Percentiles rank a stretch among this genome's conserved stretches.
phyloP scores from a whole-genome alignment of 2,797 vertebrate species.

The Hozukius guyotensis region DNA sequence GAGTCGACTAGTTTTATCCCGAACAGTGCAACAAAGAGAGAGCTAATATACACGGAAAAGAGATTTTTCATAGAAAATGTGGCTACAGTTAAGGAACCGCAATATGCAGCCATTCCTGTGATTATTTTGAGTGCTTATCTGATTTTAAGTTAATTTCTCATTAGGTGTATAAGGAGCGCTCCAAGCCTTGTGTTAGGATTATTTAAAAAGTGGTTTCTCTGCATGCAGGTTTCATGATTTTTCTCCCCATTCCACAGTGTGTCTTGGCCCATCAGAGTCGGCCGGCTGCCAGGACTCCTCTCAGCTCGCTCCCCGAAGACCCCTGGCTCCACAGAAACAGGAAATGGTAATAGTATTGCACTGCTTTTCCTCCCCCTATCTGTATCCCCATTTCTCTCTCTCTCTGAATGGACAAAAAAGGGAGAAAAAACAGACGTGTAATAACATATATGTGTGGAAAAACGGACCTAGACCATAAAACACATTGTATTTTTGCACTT shows the following conservation, averaged over 20 bases:
- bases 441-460: slow-evolving; percentile 71
- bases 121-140: slow-evolving; percentile 70
- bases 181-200: slow-evolving; percentile 72
- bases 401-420: slow-evolving; percentile 68
- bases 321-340: slow-evolving; percentile 84
- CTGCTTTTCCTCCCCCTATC: slow-evolving; percentile 78
- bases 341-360: slow-evolving; percentile 90
- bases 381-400: slow-evolving; percentile 62
- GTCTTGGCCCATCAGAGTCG: slow-evolving; percentile 82
- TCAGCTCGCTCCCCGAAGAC: slow-evolving; percentile 82
- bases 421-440: slow-evolving; percentile 63
- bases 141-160: slow-evolving; percentile 73
- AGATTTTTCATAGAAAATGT: slow-evolving; percentile 52
- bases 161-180: slow-evolving; percentile 63
- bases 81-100: slow-evolving; percentile 41
- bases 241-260: slow-evolving; percentile 78
- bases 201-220: slow-evolving; percentile 76
- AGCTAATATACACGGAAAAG: slow-evolving; percentile 46
- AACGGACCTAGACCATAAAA: slow-evolving; percentile 53
- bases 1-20: slow-evolving; percentile 45
- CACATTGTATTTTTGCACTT: slow-evolving; percentile 51
- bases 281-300: slow-evolving; percentile 85
- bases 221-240: slow-evolving; percentile 80
- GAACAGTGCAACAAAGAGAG: slow-evolving; percentile 45
- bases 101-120: slow-evolving; percentile 39